A percentile compares a stretch with the other conserved stretches of the same genome.
Conservation (phyloP, 30 jellyfish, hydroid and myxozoan species). For the Rhopilema esculentum region DNA sequence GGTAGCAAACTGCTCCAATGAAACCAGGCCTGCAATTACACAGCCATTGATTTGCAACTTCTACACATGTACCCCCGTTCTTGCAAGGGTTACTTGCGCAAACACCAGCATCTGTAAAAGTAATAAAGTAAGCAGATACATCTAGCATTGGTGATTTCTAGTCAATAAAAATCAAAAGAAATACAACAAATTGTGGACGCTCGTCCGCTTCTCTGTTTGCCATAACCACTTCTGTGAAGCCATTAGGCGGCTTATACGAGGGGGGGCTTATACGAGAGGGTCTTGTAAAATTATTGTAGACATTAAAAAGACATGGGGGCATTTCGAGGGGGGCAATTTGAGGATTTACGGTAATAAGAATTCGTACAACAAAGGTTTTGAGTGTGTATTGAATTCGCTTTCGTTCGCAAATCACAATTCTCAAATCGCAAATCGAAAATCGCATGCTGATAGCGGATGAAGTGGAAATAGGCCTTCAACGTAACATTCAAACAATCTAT, state of each 20-base stretch:
- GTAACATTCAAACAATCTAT: no score
- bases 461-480: no score
- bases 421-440: no score
- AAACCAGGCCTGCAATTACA: conserved; percentile 66
- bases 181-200: no score
- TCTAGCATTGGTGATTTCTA: no score
- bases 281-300: not conserved
- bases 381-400: no score
- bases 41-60: conserved; percentile 32
- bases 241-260: not conserved
- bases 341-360: not conserved
- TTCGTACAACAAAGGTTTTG: not conserved
- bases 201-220: no score
- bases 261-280: not conserved
- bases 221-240: no score
- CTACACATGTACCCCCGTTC: conserved; percentile 64
- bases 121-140: not conserved
- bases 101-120: conserved; percentile 21
- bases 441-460: no score
- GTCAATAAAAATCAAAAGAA: no score
- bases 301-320: not conserved
- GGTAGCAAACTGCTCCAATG: conserved; percentile 42
- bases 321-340: not conserved
- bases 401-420: no score
- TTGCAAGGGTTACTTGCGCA: conserved; percentile 71